These are phyloP conservation scores for Botrylloides violaceus DNA, from an alignment of 23 tunicate genomes.

Conservation along the genomic window DNA sequence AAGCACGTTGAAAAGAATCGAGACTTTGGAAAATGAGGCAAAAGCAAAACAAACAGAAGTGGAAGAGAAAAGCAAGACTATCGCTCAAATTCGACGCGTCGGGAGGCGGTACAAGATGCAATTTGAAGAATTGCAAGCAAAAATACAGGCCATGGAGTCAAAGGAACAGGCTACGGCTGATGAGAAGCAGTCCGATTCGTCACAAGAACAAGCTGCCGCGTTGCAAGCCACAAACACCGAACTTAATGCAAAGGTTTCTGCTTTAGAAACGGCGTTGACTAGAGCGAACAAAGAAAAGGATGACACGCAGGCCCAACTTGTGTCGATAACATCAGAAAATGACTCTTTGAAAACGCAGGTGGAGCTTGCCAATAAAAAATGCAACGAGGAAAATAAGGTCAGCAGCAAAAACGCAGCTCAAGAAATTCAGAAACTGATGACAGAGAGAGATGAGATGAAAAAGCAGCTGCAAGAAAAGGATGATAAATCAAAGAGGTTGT, in stretches of 20 bases:
- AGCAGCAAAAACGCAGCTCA: not conserved
- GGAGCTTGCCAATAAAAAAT: constrained; percentile 1
- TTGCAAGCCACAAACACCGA: constrained; percentile 25
- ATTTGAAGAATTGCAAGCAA: constrained; percentile 64
- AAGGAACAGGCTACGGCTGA: constrained; percentile 10
- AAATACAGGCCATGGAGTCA: constrained; percentile 28
- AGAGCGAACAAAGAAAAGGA: constrained; percentile 35
- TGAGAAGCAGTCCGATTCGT: not conserved
- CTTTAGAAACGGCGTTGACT: constrained; percentile 35
- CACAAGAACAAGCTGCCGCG: constrained; percentile 21
- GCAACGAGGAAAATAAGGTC: not conserved
- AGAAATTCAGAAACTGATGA: constrained; percentile 6
- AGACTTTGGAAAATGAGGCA: not conserved
- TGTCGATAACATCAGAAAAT: constrained; percentile 1
- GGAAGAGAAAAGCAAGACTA: constrained; percentile 57
- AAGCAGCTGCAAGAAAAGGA: constrained; percentile 73
- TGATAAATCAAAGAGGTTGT: constrained; percentile 44
- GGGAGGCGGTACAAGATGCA: constrained; percentile 64
- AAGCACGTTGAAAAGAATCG: not conserved
- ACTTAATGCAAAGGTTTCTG: constrained; percentile 23
- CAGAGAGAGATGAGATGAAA: constrained; percentile 24
- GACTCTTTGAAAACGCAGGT: constrained; percentile 10
- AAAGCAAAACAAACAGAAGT: constrained; percentile 15
- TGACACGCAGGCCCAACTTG: constrained; percentile 27
- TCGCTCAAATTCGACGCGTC: constrained; percentile 55